A percentile compares a stretch with the other conserved stretches of the same genome.
phyloP scores from a whole-genome alignment of 2,797 vertebrate species.

The Chloroceryle amazona region DNA sequence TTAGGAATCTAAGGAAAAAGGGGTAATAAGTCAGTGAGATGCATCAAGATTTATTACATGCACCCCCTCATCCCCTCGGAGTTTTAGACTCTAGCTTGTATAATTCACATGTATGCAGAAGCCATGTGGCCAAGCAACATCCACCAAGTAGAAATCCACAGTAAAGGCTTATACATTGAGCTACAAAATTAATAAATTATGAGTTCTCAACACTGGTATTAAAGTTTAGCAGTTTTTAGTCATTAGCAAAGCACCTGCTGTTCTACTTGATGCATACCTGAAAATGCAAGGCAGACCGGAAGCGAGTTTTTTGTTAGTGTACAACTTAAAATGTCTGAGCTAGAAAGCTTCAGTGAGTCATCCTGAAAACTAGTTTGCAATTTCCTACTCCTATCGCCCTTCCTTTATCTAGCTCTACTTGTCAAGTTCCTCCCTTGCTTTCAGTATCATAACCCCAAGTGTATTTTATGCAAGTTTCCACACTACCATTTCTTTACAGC shows the following conservation, averaged over 20 bases:
- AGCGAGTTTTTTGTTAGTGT: background rate
- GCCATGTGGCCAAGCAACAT: background rate
- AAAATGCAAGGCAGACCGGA: background rate
- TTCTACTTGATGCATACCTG: background rate
- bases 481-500: background rate
- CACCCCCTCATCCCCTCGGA: no score
- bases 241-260: background rate
- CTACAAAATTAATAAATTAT: background rate
- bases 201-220: background rate
- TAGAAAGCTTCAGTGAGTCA: background rate
- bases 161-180: background rate
- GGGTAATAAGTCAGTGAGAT: background rate
- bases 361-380: background rate
- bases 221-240: background rate
- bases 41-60: background rate
- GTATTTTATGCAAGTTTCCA: background rate
- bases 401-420: background rate
- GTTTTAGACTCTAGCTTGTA: background rate
- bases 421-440: background rate
- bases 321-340: accelerated
- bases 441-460: background rate
- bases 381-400: background rate
- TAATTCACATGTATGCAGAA: background rate
- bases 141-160: background rate
- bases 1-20: background rate